Conservation (phyloP, 2,888 invertebrate genomes). For the Microlaimidae sp. region DNA sequence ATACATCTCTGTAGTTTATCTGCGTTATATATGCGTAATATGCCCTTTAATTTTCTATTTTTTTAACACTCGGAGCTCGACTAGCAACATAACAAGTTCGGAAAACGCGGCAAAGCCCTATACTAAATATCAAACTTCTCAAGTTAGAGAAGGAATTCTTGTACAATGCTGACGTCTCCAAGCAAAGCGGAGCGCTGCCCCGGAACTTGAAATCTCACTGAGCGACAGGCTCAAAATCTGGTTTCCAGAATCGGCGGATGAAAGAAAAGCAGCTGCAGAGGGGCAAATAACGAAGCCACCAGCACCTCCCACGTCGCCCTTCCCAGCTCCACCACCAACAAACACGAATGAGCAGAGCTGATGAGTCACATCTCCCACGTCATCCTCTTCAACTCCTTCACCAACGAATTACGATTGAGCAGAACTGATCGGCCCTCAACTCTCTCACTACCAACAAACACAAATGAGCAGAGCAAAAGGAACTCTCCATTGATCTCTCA, state of each 20-base stretch:
- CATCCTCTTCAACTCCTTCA: no score
- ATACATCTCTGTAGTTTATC: no score
- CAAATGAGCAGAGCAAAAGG: no score
- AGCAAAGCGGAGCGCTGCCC: conserved; percentile 42
- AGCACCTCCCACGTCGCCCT: neutral
- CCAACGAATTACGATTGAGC: no score
- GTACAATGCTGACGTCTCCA: conserved; percentile 40
- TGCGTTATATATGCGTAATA: no score
- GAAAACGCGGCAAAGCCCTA: conserved; percentile 40
- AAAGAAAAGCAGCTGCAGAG: conserved; percentile 15
- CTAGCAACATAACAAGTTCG: conserved; percentile 17
- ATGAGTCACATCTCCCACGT: no score
- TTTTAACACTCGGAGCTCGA: no score
- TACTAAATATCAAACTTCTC: conserved; percentile 40
- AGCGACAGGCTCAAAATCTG: conserved; percentile 28
- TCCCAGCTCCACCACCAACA: conserved; percentile 1
- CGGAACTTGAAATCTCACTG: conserved; percentile 38
- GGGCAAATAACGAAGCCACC: conserved; percentile 8
- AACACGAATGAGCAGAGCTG: no score
- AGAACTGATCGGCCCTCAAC: no score
- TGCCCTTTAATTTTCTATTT: no score
- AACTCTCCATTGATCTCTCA: no score
- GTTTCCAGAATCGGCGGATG: conserved; percentile 17
- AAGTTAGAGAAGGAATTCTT: conserved; percentile 40
- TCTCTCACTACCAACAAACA: no score